Conservation (phyloP, 1,140 invertebrate species). For the Acyrthosiphon pisum region DNA sequence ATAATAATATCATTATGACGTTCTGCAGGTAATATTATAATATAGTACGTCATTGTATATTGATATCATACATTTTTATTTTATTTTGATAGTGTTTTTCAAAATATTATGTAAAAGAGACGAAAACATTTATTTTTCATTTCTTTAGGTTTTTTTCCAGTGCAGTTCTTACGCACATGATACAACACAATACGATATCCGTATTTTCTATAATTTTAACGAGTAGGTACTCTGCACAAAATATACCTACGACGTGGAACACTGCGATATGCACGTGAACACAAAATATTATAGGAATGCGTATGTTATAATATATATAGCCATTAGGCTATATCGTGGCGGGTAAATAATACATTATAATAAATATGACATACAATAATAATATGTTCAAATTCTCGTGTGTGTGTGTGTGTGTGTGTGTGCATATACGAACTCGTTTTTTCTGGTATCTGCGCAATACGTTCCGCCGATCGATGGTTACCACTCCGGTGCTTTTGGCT, state of each 20-base stretch:
- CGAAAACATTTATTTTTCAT: background rate
- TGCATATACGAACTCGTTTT: background rate
- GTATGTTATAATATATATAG: too few species aligned
- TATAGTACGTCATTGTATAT: background rate
- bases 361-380: background rate
- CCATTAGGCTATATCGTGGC: background rate
- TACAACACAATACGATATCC: background rate
- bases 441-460: background rate
- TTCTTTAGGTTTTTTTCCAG: background rate
- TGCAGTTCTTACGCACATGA: background rate
- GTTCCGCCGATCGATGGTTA: constrained; percentile 46
- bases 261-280: background rate
- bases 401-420: background rate
- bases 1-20: too few species aligned
- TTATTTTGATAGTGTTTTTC: background rate
- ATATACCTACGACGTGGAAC: background rate
- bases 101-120: background rate
- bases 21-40: too few species aligned
- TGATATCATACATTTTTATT: background rate
- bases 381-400: background rate
- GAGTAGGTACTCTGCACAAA: background rate
- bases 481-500: constrained; percentile 43
- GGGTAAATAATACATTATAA: background rate
- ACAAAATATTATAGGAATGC: background rate
- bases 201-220: background rate